phyloP scores from a whole-genome alignment of 2,113 vertebrate species.

The Herpetotheres cachinnans region DNA sequence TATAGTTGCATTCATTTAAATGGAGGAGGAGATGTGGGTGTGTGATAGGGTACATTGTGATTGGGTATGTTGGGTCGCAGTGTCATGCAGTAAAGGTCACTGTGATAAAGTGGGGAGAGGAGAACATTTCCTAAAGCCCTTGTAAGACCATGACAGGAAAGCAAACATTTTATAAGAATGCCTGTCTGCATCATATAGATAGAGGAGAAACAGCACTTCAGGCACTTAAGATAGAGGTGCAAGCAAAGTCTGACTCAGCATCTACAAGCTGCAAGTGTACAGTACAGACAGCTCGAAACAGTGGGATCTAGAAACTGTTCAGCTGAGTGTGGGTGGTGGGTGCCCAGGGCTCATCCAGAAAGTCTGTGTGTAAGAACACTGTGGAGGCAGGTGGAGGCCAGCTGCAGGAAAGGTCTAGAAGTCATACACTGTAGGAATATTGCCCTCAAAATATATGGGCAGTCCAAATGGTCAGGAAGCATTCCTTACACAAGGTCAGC shows the following conservation, averaged over 20 bases:
- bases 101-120: background rate
- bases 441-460: background rate
- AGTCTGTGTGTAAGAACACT: background rate
- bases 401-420: background rate
- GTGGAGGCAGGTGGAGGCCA: background rate
- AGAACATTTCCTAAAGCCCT: background rate
- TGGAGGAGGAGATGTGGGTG: background rate
- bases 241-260: background rate
- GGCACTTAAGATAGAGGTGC: background rate
- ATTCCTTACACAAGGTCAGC: background rate
- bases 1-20: background rate
- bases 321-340: background rate
- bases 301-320: background rate
- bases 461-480: background rate
- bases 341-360: background rate
- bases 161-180: background rate
- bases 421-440: background rate
- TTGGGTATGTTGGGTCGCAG: background rate
- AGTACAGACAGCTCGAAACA: background rate
- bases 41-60: too few species aligned
- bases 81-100: accelerated
- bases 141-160: background rate
- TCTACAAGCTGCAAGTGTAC: background rate
- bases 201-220: background rate
- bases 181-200: background rate